Evolutionary conservation across 2,888 invertebrate genomes (phyloP), one percentile per base, ranked within the genome.

Genomic region (Pinctada fucata): DNA sequence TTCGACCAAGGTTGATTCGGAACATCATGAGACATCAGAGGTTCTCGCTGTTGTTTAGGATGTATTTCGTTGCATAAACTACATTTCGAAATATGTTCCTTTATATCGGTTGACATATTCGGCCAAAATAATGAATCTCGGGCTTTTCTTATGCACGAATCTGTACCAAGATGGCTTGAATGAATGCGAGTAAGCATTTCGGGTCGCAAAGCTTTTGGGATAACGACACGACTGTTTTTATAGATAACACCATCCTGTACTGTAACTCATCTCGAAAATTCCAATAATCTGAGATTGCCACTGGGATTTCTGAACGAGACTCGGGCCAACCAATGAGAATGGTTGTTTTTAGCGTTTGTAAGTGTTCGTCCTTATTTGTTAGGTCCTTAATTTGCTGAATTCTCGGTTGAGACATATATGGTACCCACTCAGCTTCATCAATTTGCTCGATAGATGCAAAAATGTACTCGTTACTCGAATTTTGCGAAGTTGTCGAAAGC

Each of bases 201-300:
- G 0, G 68, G 64, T n/a, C 74, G 48, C 3, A 78, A n/a, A 0
- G 50, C 16, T 50, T 63, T 70, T 2, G 64, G 70, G 64, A 76
- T 70, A 6, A 76, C 69, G 31, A 70, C 69, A 48, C 70, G 3
- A 48, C 45, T 76, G 45, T 79, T 81, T 50, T 76, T 79, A 66
- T 78, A 80, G 0, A 84, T 65, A 1, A 84, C 10, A 16, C 80
- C 80, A 69, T 81, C 67, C 13, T 82, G 78, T 58, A 82, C 79
- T 8, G 79, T 72, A 45, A 81, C n/a, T 82, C 82, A 69, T 79
- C 83, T 48, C 77, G 66, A 31, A 69, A 47, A 50, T 50, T 68
- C 68, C 71, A 78, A 64, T 76, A 82, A 2, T 68, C 63, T 48
- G 3, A 58, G 2, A 69, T 45, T 45, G 51, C 31, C 1, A 63